Evolutionary conservation across 2,888 invertebrate genomes (phyloP).

Genomic region (Hydrotaea diabolus): DNA sequence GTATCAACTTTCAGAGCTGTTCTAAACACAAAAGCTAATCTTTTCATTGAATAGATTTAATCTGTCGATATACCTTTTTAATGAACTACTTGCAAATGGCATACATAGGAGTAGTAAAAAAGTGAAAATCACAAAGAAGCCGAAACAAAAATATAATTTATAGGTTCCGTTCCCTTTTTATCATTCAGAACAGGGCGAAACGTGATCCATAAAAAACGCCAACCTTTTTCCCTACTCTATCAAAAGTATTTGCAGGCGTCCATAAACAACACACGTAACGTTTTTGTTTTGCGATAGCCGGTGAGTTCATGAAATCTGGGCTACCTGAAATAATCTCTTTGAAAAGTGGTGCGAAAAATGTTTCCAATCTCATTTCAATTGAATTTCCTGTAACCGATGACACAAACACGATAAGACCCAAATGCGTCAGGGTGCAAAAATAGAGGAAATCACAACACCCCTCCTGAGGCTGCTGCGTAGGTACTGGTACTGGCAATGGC

Average conservation of each 20-base stretch:
- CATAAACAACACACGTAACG: no score
- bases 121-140: conserved; percentile 3
- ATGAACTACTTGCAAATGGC: not conserved
- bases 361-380: conserved; percentile 50
- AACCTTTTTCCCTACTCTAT: not conserved
- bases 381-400: conserved; percentile 34
- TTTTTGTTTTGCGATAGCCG: not conserved
- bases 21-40: not conserved
- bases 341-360: conserved; percentile 64
- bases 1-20: not conserved
- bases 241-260: not conserved
- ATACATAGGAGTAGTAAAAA: not conserved
- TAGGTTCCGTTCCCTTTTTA: not conserved
- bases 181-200: conserved; percentile 10
- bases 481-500: not conserved
- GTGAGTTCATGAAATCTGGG: conserved; percentile 13
- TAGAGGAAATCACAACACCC: conserved; percentile 35
- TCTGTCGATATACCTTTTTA: not conserved
- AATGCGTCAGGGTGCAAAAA: not conserved
- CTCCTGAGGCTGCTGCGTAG: not conserved
- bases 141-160: not conserved
- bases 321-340: conserved; percentile 64
- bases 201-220: not conserved
- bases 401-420: conserved; percentile 16
- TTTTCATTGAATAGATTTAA: not conserved